Conservation (phyloP, 2,888 invertebrate genomes). For the Ceramica pisi region DNA sequence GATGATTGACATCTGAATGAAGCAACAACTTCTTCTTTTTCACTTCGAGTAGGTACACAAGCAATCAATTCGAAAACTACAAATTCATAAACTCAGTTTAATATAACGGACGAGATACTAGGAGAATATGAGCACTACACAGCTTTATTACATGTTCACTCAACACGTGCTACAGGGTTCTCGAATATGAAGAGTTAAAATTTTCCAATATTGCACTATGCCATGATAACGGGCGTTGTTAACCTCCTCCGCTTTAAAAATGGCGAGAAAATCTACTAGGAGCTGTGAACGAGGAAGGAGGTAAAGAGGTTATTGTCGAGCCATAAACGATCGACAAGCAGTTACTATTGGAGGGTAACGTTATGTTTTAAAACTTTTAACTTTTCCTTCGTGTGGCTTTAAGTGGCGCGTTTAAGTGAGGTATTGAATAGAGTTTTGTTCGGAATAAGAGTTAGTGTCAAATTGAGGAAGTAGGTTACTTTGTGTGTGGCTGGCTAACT, state of each 20-base stretch:
- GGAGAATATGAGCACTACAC: conserved; percentile 1
- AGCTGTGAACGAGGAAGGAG: conserved; percentile 6
- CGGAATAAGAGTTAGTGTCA: neutral
- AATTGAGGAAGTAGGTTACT: neutral
- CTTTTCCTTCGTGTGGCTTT: neutral
- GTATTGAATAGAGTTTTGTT: conserved; percentile 1
- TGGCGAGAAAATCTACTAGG: conserved; percentile 27
- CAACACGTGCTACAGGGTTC: conserved; percentile 3
- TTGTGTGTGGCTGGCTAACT: neutral
- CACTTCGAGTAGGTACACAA: neutral
- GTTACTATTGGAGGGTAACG: conserved; percentile 18
- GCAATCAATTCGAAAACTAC: neutral
- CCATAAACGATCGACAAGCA: conserved; percentile 23
- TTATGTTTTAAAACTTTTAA: conserved; percentile 26
- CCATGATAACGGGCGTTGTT: conserved; percentile 32
- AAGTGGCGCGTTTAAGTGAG: neutral
- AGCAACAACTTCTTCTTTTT: neutral
- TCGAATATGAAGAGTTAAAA: conserved; percentile 37
- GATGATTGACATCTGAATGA: no score
- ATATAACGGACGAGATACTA: neutral
- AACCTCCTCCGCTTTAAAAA: conserved; percentile 33
- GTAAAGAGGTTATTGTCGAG: conserved; percentile 42
- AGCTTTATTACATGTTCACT: conserved; percentile 21
- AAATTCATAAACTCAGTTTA: neutral
- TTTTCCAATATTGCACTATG: conserved; percentile 39